phyloP scores from a whole-genome alignment of 2,888 invertebrate species.

The Archaeoteleia sp. region DNA sequence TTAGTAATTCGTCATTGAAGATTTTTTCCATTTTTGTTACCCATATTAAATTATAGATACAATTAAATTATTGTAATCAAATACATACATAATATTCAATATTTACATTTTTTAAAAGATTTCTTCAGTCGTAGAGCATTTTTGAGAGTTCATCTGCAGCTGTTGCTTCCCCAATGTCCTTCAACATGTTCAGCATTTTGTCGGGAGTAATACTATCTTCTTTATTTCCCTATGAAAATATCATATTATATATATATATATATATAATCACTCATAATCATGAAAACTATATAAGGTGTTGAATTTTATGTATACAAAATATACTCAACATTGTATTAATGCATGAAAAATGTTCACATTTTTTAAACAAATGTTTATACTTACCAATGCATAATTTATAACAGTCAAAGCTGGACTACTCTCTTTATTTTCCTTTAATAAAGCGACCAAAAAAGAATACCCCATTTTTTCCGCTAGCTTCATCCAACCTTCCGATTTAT shows the following conservation, averaged over 20 bases:
- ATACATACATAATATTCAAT: no score
- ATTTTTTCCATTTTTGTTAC: no score
- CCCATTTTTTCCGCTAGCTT: slow-evolving; percentile 77
- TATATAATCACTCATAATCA: slow-evolving; percentile 17
- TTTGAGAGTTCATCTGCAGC: slow-evolving; percentile 45
- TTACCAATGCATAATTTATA: slow-evolving; percentile 75
- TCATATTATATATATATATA: slow-evolving; percentile 46
- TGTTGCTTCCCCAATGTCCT: slow-evolving; percentile 69
- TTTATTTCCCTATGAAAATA: slow-evolving; percentile 36
- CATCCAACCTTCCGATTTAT: slow-evolving; percentile 79
- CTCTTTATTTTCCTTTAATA: slow-evolving; percentile 73
- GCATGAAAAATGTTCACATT: background rate
- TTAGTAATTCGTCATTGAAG: no score
- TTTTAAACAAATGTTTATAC: no score
- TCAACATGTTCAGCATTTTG: slow-evolving; percentile 68
- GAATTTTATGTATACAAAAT: no score
- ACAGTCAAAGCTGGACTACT: slow-evolving; percentile 78
- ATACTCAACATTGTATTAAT: background rate
- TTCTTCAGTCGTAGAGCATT: background rate
- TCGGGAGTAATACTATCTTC: slow-evolving; percentile 57
- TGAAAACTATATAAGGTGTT: no score
- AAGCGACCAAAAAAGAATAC: slow-evolving; percentile 75
- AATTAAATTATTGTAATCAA: no score
- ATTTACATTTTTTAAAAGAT: background rate
- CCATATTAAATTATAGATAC: no score